Evolutionary conservation across 2,888 invertebrate genomes (phyloP).

Genomic region (Nyleta sp.): DNA sequence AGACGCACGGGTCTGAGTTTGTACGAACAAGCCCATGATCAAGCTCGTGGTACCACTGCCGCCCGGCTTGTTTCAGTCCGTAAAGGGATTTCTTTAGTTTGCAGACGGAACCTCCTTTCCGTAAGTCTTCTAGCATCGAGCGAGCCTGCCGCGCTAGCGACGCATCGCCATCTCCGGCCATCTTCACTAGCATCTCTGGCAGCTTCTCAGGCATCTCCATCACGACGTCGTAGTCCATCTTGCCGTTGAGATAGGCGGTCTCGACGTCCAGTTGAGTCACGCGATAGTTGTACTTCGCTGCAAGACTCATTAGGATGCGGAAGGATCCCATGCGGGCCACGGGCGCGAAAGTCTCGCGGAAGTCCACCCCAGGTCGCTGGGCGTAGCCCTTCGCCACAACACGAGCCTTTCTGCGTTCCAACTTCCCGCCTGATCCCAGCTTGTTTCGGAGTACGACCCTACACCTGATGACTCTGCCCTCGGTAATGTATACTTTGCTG

Average conservation of each 20-base stretch:
- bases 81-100: constrained; percentile 12
- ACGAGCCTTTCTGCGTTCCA: constrained; percentile 62
- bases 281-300: constrained; percentile 44
- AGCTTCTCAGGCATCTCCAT: constrained; percentile 59
- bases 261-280: constrained; percentile 65
- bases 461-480: constrained; percentile 35
- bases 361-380: constrained; percentile 64
- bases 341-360: constrained; percentile 61
- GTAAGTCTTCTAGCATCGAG: constrained; percentile 8
- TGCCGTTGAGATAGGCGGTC: constrained; percentile 68
- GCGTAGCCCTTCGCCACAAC: constrained; percentile 64
- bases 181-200: constrained; percentile 17
- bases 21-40: constrained; percentile 58
- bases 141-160: not conserved
- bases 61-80: constrained; percentile 27
- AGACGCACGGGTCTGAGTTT: constrained; percentile 46
- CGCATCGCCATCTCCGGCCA: constrained; percentile 3
- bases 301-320: constrained; percentile 53
- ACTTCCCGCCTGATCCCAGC: constrained; percentile 39
- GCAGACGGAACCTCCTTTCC: not conserved
- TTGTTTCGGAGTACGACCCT: constrained; percentile 56
- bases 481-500: not conserved
- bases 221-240: constrained; percentile 7
- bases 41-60: constrained; percentile 51
- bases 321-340: constrained; percentile 37